These are phyloP conservation scores for Smutsia temminckii DNA, from an alignment of 2,797 vertebrate species.

Conservation along the genomic window DNA sequence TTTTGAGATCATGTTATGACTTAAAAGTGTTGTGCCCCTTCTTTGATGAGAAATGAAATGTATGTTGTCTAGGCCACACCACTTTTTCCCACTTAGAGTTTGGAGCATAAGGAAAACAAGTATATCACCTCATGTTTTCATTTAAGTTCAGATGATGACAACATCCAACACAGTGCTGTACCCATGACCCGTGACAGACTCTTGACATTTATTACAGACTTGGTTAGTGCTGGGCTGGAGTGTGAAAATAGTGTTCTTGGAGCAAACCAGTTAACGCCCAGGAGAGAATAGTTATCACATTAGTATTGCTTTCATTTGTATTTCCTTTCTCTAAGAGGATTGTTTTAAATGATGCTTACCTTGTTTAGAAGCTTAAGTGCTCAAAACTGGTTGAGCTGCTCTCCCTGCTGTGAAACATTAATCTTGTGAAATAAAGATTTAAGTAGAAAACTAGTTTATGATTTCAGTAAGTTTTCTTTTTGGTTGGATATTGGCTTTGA, in stretches of 20 bases:
- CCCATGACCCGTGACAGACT: neutral
- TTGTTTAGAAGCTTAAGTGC: neutral
- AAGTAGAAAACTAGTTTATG: slow-evolving; percentile 34
- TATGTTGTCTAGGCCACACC: neutral
- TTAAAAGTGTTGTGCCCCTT: neutral
- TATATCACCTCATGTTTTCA: slow-evolving; percentile 4
- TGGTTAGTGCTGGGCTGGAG: neutral
- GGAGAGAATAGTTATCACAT: neutral
- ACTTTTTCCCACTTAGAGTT: slow-evolving; percentile 11
- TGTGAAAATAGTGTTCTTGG: neutral
- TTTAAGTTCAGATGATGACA: neutral
- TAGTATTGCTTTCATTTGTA: slow-evolving; percentile 12
- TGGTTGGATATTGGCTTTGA: slow-evolving; percentile 34
- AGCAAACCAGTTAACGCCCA: neutral
- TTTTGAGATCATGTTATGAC: slow-evolving; percentile 26
- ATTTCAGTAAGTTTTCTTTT: slow-evolving; percentile 43
- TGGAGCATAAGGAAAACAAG: neutral
- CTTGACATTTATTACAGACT: neutral
- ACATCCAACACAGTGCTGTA: neutral
- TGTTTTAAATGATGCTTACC: slow-evolving; percentile 29
- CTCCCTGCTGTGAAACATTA: neutral
- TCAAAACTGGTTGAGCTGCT: slow-evolving; percentile 6
- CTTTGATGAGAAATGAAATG: neutral
- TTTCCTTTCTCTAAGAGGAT: slow-evolving; percentile 10
- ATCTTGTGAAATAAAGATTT: slow-evolving; percentile 22